Percentiles rank a stretch among this genome's conserved stretches.
Evolutionary conservation across 2,888 invertebrate genomes (phyloP).

Genomic region (Callosobruchus maculatus): DNA sequence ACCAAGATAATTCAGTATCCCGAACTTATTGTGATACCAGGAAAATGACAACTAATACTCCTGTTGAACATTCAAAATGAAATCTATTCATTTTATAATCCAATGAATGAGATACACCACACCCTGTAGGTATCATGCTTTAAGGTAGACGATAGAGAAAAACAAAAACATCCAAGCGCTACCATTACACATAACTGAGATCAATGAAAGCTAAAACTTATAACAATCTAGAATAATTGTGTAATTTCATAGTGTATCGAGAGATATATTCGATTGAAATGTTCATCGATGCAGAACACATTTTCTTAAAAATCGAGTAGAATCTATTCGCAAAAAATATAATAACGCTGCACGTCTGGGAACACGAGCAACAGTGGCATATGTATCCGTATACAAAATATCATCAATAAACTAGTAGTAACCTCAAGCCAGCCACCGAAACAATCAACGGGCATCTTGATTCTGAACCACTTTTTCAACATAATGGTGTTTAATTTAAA

Average conservation of each 20-base stretch:
- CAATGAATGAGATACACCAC: no score
- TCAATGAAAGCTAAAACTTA: background rate
- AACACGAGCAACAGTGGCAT: background rate
- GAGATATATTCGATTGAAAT: background rate
- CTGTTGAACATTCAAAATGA: no score
- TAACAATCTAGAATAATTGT: background rate
- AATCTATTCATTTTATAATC: no score
- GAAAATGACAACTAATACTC: no score
- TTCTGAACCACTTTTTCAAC: conserved; percentile 21
- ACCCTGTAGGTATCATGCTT: no score
- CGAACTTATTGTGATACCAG: no score
- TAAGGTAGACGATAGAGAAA: no score
- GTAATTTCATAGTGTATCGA: background rate
- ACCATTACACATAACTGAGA: background rate
- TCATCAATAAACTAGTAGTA: background rate
- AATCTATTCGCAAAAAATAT: background rate
- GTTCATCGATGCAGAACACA: background rate
- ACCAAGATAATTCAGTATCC: no score
- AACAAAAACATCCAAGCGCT: background rate
- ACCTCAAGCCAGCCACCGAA: background rate
- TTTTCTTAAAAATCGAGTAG: background rate
- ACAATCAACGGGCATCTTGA: conserved; percentile 1
- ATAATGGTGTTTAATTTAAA: conserved; percentile 28
- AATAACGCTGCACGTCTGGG: background rate
- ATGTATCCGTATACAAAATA: background rate